These are phyloP conservation scores for Tetraodon nigroviridis DNA, from an alignment of 2,113 vertebrate genomes.

Conservation along the genomic window DNA sequence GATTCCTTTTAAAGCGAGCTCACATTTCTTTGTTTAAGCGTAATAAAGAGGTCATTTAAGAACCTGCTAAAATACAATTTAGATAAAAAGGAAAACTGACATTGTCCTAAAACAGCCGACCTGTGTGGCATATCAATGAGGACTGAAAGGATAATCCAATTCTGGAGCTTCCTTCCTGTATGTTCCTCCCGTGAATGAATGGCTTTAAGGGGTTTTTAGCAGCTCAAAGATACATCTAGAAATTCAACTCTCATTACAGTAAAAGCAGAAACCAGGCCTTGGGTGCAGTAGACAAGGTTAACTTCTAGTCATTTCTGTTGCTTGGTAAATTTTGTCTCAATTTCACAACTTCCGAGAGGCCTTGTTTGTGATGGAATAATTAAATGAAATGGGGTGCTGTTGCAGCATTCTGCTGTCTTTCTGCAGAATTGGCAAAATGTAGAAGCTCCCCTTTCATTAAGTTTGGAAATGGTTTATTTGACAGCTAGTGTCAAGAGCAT, in stretches of 20 bases:
- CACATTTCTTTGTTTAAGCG: conserved; percentile 36
- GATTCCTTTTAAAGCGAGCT: conserved; percentile 25
- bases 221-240: neutral
- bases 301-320: conserved; percentile 10
- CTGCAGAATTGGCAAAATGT: conserved; percentile 54
- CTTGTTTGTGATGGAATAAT: conserved; percentile 36
- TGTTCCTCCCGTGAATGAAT: conserved; percentile 7
- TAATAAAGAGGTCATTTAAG: conserved; percentile 55
- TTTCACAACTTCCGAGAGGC: conserved; percentile 3
- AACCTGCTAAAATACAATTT: conserved; percentile 52
- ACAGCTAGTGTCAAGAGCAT: conserved; percentile 64
- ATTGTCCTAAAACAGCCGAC: conserved; percentile 48
- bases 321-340: conserved; percentile 18
- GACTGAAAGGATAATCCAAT: conserved; percentile 8
- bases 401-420: conserved; percentile 36
- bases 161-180: conserved; percentile 1
- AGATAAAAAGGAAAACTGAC: conserved; percentile 57
- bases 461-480: conserved; percentile 57
- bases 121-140: conserved; percentile 51
- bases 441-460: conserved; percentile 54
- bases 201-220: conserved; percentile 2
- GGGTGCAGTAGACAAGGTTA: conserved; percentile 14
- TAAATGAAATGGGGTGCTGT: conserved; percentile 31
- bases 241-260: neutral
- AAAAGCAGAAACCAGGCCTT: conserved; percentile 2